phyloP scores from a whole-genome alignment of 92 coral and sea anemone species.

The Hydrozoanthus gracilis region DNA sequence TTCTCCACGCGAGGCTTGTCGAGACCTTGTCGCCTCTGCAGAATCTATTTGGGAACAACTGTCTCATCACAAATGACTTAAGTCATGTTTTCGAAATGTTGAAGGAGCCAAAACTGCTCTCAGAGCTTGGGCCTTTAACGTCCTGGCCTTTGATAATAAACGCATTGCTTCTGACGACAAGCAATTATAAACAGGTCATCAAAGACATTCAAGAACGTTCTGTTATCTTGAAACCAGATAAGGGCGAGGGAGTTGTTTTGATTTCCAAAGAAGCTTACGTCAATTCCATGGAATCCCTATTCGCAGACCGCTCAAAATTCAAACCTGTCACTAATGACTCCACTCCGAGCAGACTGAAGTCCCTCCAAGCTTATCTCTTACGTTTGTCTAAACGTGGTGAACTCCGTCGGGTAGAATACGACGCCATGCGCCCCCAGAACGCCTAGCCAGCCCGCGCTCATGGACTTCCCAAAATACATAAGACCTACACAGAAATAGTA shows the following conservation, averaged over 20 bases:
- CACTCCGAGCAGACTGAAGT: not conserved
- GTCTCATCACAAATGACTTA: too few species aligned
- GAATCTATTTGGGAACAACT: too few species aligned
- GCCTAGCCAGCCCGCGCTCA: constrained; percentile 50
- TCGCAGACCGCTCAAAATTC: not conserved
- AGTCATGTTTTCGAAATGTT: too few species aligned
- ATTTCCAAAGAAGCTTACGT: not conserved
- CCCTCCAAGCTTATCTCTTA: constrained; percentile 3
- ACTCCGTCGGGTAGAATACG: constrained; percentile 11
- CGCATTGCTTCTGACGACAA: too few species aligned
- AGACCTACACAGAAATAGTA: not conserved
- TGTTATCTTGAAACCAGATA: not conserved
- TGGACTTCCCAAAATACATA: constrained; percentile 65
- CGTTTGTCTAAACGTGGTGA: constrained; percentile 44
- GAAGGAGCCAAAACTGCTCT: too few species aligned
- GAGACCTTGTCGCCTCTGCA: too few species aligned
- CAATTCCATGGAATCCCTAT: not conserved
- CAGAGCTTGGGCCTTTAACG: too few species aligned
- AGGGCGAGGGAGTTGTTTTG: not conserved
- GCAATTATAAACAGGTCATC: too few species aligned
- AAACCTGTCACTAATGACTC: not conserved
- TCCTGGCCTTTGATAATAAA: too few species aligned
- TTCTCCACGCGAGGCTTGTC: too few species aligned
- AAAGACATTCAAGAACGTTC: too few species aligned
- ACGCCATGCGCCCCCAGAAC: constrained; percentile 28